Percentiles rank a stretch among this genome's conserved stretches.
Conservation (phyloP, 2,888 invertebrate species). For the Drosophila bunnanda region DNA sequence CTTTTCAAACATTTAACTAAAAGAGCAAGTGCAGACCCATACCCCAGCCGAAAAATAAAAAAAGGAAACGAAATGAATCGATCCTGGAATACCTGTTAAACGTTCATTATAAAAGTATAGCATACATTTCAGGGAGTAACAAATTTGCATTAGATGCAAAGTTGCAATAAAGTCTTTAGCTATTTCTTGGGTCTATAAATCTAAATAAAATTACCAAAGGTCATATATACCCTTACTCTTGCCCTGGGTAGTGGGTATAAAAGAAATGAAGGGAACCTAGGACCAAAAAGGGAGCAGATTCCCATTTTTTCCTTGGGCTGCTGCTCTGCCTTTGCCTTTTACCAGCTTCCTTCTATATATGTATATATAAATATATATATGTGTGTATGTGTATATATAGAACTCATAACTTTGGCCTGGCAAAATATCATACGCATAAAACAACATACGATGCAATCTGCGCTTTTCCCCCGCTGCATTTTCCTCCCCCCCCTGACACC, state of each 20-base stretch:
- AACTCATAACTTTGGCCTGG: constrained; percentile 72
- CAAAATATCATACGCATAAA: constrained; percentile 79
- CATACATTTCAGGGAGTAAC: neutral
- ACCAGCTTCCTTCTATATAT: constrained; percentile 15
- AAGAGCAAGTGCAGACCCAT: constrained; percentile 66
- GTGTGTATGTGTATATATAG: constrained; percentile 17
- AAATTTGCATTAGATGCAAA: too few relatives aligned
- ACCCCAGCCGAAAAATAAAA: constrained; percentile 7
- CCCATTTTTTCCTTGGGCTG: constrained; percentile 55
- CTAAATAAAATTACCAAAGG: neutral
- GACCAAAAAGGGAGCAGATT: constrained; percentile 31
- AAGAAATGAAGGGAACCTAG: constrained; percentile 17
- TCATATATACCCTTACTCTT: neutral
- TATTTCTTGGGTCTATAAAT: neutral
- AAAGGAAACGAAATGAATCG: constrained; percentile 40
- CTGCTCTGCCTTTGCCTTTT: constrained; percentile 38
- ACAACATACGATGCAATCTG: constrained; percentile 63
- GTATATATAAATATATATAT: neutral
- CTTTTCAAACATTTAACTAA: constrained; percentile 81
- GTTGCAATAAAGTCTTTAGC: neutral
- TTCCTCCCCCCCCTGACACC: neutral
- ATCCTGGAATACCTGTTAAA: neutral
- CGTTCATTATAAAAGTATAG: neutral
- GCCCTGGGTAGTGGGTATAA: neutral
- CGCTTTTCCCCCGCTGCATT: constrained; percentile 2